Evolutionary conservation across 2,113 vertebrate species (phyloP), one percentile per base, ranked within the genome.

Genomic region (Spheniscus mendiculus): DNA sequence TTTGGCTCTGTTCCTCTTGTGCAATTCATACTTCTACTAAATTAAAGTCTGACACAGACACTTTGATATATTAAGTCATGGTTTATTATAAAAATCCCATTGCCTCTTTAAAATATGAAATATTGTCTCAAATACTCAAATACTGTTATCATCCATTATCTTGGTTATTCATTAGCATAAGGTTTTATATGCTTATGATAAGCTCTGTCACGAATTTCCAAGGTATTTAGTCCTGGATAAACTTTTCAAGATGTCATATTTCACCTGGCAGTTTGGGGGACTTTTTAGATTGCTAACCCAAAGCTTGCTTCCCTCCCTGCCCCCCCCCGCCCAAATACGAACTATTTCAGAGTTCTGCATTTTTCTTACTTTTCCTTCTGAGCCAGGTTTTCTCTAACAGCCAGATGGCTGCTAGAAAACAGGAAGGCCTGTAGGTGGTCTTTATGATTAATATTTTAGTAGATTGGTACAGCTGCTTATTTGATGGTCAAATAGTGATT

Each of bases 361-460:
- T 93, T 90, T 90, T 72, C 53, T 69, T 70, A 20, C 17, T 70
- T 91, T 91, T 11, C 23, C 20, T 83, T 40, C 52, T 40, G 30
- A 92, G 80, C 27, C 83, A 95, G 50, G 42, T 89, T 96, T 96
- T 95, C 63, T 89, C 27, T 73, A 84, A 40, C 9, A 89, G 71
- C 45, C 93, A 97, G 94, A 96, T 92, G 95, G 96, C 26, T 96
- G 38, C 42, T 94, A 78, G 71, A 62, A 94, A 87, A 9, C 50
- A 84, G n/a, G 38, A 81, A 89, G n/a, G 47, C 25, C 42, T 70
- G 74, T 95, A 89, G 86, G 80, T 96, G 87, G 72, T 70, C 83
- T 92, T 74, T 82, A 34, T 91, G 80, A 95, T 76, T 91, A 92
- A 92, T 91, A 87, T 96, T 95, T 96, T 78, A 95, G 55, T 63